These are phyloP conservation scores for Azemiops feae DNA, from an alignment of 2,113 vertebrate genomes.

Conservation along the genomic window DNA sequence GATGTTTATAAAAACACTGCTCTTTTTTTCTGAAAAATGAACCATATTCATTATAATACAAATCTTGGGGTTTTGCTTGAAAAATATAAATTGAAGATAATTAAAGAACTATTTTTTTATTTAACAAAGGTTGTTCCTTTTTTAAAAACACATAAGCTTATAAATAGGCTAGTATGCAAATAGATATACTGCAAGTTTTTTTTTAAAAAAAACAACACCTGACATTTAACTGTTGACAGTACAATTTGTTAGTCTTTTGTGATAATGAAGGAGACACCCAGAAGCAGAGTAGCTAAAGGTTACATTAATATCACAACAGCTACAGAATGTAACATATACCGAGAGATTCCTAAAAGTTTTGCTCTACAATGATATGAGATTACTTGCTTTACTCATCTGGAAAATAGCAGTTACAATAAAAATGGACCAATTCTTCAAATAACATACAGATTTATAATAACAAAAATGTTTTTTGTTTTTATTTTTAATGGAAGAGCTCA, in stretches of 20 bases:
- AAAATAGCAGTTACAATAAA: background rate
- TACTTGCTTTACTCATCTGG: background rate
- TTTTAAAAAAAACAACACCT: slow-evolving; percentile 14
- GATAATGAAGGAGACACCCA: slow-evolving; percentile 42
- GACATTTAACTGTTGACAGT: slow-evolving; percentile 47
- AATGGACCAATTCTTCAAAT: slow-evolving; percentile 15
- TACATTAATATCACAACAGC: slow-evolving; percentile 42
- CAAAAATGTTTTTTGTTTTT: background rate
- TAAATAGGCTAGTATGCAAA: slow-evolving; percentile 15
- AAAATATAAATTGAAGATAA: slow-evolving; percentile 12
- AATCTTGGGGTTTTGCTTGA: slow-evolving; percentile 24
- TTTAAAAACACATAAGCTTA: background rate
- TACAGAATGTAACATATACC: slow-evolving; percentile 32
- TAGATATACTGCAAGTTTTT: background rate
- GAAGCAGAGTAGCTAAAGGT: slow-evolving; percentile 45
- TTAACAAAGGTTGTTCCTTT: slow-evolving; percentile 6
- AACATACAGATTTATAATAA: slow-evolving; percentile 17
- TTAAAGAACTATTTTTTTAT: background rate
- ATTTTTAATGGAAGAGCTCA: background rate
- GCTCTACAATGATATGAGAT: slow-evolving; percentile 35
- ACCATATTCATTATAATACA: slow-evolving; percentile 19
- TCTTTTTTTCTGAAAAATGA: slow-evolving; percentile 22
- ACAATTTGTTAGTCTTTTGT: background rate
- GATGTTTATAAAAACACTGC: slow-evolving; percentile 32
- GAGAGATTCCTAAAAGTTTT: slow-evolving; percentile 32